Base-by-base conservation (phyloP, 1,140 invertebrate genomes). In the Drosophila busckii region DNA sequence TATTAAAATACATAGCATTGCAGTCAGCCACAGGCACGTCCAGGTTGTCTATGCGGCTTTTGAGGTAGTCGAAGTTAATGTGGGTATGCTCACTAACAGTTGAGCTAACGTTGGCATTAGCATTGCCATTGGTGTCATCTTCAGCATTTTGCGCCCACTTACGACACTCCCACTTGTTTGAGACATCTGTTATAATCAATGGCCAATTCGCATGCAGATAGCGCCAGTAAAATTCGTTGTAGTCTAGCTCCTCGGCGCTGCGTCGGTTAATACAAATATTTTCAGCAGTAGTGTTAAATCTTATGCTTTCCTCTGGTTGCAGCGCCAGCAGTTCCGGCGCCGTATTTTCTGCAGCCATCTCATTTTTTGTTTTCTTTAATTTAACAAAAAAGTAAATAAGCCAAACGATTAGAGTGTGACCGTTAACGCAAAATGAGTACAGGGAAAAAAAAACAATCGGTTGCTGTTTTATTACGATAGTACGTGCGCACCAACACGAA, bases 11-110 rank as follows among this genome's bases (percentile, higher is more conserved):
- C 53, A 92, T 90, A 68, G 89, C 88, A 45, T 92, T 89, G 85
- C 95, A 97, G 86, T 96, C 90, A 38, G 94, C 93, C 9, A 97
- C 91, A 41, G 94, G 94, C 37, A 94, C 94, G 69, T 59, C 44
- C 84, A 76, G 31, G 88, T 87, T 75, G 25, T 90, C 90, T 87
- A 92, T 94, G 23, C 89, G 83, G 23, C 87, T 49, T 53, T 71
- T 85, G 50, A 95, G 88, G 86, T 90, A 91, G 62, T 92, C 87
- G 75, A 92, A 92, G 89, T 94, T 91, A 37, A 92, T 91, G 71
- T 70, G 73, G 20, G 86, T 84, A 4, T n/a, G 6, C 34, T 40
- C 3, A 20, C 9, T n/a, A 15, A 8, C 4, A 32, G 17, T 35
- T 10, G 45, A 4, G 31, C 6, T 25, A 3, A 25, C 22, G 19